Percentiles rank a stretch among this genome's conserved stretches.
Conservation (phyloP, 2,888 invertebrate genomes). For the Drosophila prostipennis region DNA sequence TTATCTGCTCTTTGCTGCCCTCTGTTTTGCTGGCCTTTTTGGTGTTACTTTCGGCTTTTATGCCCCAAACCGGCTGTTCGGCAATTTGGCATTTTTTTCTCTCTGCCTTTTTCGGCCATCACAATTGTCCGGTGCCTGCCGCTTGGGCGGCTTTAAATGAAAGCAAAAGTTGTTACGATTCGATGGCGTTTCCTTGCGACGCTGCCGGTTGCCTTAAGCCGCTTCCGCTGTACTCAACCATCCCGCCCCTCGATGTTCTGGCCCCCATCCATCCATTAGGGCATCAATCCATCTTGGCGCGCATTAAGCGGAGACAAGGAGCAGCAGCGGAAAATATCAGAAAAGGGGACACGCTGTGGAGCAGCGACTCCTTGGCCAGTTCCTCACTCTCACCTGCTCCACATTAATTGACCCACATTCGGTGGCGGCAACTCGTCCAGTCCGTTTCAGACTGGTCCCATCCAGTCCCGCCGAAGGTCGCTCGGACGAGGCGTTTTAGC, state of each 20-base stretch:
- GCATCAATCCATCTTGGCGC: conserved; percentile 67
- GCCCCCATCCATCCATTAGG: conserved; percentile 39
- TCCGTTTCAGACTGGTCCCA: conserved; percentile 9
- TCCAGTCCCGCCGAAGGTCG: conserved; percentile 48
- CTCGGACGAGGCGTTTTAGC: conserved; percentile 23
- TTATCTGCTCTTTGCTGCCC: conserved; percentile 49
- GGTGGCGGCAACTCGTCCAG: conserved; percentile 56
- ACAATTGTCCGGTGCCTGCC: conserved; percentile 41
- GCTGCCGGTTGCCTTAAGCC: conserved; percentile 23
- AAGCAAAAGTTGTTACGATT: conserved; percentile 76
- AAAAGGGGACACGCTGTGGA: conserved; percentile 58
- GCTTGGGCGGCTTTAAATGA: conserved; percentile 72
- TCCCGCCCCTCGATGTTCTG: background rate
- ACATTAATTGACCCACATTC: conserved; percentile 73
- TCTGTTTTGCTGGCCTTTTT: conserved; percentile 47
- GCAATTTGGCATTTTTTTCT: conserved; percentile 38
- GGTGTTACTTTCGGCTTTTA: conserved; percentile 51
- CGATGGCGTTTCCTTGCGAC: conserved; percentile 64
- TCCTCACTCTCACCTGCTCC: conserved; percentile 41
- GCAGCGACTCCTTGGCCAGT: conserved; percentile 28
- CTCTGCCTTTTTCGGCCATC: conserved; percentile 3
- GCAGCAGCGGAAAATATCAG: conserved; percentile 1
- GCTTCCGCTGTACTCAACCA: conserved; percentile 44
- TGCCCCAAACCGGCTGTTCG: conserved; percentile 56
- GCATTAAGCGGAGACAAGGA: conserved; percentile 48